Evolutionary conservation across 2,888 invertebrate species (phyloP).

Genomic region (Drosophila suboccidentalis): DNA sequence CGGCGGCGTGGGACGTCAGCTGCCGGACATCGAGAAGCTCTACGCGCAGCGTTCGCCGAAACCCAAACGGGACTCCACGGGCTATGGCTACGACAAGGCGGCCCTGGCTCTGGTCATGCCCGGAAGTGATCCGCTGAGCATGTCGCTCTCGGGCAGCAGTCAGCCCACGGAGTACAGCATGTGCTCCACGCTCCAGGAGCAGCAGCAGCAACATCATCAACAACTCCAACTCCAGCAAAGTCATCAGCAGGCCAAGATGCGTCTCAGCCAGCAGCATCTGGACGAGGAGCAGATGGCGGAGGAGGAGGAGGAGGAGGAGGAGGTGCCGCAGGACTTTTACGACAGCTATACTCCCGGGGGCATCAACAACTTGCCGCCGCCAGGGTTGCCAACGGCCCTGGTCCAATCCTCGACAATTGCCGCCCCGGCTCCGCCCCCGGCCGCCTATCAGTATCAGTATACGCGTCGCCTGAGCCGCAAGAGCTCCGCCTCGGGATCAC

Average conservation of each 20-base stretch:
- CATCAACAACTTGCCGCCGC: constrained; percentile 57
- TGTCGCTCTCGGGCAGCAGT: constrained; percentile 59
- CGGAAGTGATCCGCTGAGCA: constrained; percentile 66
- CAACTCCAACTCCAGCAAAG: not conserved
- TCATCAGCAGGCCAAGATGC: constrained; percentile 15
- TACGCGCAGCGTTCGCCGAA: constrained; percentile 84
- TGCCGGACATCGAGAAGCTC: constrained; percentile 84
- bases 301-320: constrained; percentile 55
- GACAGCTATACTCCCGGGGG: constrained; percentile 81
- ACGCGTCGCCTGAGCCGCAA: constrained; percentile 83
- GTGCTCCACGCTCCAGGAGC: constrained; percentile 71
- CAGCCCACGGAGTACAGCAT: constrained; percentile 75
- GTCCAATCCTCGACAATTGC: constrained; percentile 35
- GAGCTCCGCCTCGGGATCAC: constrained; percentile 74
- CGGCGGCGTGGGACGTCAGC: constrained; percentile 73
- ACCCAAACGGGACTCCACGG: constrained; percentile 65
- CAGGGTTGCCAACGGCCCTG: constrained; percentile 11
- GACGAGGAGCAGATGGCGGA: constrained; percentile 44
- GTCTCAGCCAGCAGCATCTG: constrained; percentile 22
- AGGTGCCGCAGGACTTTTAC: constrained; percentile 81
- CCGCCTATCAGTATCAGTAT: constrained; percentile 83
- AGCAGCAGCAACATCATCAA: constrained; percentile 27
- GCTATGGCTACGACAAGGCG: constrained; percentile 69
- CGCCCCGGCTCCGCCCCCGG: constrained; percentile 50
- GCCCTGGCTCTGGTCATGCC: constrained; percentile 68